phyloP scores from a whole-genome alignment of 2,797 vertebrate species.

The Aselliscus stoliczkanus region DNA sequence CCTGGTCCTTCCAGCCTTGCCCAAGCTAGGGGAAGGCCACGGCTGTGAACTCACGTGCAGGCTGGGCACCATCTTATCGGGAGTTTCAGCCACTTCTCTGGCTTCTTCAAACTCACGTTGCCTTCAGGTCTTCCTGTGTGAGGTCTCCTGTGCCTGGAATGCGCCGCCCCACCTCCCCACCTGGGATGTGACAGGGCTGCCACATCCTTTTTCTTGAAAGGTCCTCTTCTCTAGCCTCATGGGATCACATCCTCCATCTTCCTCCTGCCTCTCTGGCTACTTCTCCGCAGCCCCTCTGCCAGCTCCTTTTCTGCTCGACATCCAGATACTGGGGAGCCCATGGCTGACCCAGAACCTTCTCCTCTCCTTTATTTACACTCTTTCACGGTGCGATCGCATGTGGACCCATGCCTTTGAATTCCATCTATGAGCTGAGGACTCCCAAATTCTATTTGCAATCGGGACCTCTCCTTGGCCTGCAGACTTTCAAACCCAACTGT shows the following conservation, averaged over 20 bases:
- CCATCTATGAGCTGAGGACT: neutral
- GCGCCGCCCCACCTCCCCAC: neutral
- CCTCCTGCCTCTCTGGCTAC: fast-evolving
- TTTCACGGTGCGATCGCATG: fast-evolving
- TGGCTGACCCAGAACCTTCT: neutral
- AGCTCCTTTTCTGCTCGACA: neutral
- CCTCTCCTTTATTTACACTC: neutral
- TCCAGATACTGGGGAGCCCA: fast-evolving
- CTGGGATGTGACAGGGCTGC: too few relatives aligned
- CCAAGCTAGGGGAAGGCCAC: neutral
- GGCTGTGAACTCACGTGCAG: neutral
- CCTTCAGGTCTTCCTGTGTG: fast-evolving
- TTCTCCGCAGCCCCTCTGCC: neutral
- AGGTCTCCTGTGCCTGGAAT: fast-evolving
- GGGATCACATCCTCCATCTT: neutral
- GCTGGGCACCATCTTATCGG: too few relatives aligned
- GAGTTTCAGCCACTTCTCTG: neutral
- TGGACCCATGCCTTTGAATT: neutral
- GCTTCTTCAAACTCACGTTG: neutral
- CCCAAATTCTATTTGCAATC: neutral
- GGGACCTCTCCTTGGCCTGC: neutral
- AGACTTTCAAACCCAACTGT: neutral
- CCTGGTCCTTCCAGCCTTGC: neutral
- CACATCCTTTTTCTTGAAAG: neutral
- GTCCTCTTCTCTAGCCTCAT: neutral